A percentile compares a stretch with the other conserved stretches of the same genome.
These are phyloP conservation scores for Caenorhabditis latens DNA, from an alignment of 1,140 invertebrate genomes.

Conservation along the genomic window DNA sequence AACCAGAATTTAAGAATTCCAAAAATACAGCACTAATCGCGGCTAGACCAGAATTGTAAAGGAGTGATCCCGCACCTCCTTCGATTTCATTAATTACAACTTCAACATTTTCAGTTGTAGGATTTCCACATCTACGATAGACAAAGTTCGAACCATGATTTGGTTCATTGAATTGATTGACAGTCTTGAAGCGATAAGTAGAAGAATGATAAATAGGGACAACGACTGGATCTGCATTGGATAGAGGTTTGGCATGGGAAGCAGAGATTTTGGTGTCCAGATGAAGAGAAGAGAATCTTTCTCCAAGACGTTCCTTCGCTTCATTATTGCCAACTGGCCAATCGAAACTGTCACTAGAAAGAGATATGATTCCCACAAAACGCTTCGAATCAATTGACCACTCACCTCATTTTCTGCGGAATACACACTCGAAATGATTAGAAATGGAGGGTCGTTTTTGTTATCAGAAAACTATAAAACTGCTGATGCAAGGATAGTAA, in stretches of 20 bases:
- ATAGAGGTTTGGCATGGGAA: slow-evolving; percentile 5
- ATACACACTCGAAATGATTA: not conserved
- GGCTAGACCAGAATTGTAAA: slow-evolving; percentile 59
- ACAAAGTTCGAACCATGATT: slow-evolving; percentile 50
- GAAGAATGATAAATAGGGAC: slow-evolving; percentile 59
- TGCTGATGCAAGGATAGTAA: slow-evolving; percentile 5
- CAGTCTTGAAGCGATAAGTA: slow-evolving; percentile 59
- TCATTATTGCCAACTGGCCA: slow-evolving; percentile 29
- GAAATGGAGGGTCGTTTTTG: not conserved
- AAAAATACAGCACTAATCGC: slow-evolving; percentile 56
- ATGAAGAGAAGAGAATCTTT: slow-evolving; percentile 8
- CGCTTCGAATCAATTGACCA: not conserved
- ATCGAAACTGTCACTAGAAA: slow-evolving; percentile 10
- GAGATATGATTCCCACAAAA: not conserved
- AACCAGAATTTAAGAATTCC: slow-evolving; percentile 51
- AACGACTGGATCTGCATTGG: slow-evolving; percentile 55
- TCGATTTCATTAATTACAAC: slow-evolving; percentile 66
- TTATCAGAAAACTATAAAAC: not conserved
- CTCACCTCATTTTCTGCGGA: slow-evolving; percentile 1
- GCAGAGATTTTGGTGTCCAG: slow-evolving; percentile 23
- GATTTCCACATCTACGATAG: slow-evolving; percentile 61
- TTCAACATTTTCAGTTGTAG: slow-evolving; percentile 60
- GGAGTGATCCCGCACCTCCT: slow-evolving; percentile 50
- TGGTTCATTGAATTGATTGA: slow-evolving; percentile 53
- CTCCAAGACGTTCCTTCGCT: slow-evolving; percentile 7